Conservation (phyloP, 1,140 invertebrate genomes). For the Musca domestica region DNA sequence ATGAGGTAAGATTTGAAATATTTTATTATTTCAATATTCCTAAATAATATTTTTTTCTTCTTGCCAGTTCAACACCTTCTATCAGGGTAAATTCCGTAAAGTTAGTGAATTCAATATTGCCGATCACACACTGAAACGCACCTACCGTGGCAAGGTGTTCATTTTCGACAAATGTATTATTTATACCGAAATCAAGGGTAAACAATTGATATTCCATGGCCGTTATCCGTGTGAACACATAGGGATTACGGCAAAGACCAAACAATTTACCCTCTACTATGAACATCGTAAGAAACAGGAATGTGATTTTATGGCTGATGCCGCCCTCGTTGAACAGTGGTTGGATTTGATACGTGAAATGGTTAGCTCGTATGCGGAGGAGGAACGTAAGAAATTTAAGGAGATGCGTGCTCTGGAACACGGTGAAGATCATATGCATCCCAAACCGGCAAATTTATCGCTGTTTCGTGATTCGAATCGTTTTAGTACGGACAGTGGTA, state of each 20-base stretch:
- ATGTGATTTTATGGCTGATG: constrained; percentile 44
- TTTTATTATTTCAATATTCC: neutral
- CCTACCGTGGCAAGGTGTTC: constrained; percentile 47
- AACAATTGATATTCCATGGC: constrained; percentile 46
- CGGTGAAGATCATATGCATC: constrained; percentile 42
- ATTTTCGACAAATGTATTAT: constrained; percentile 53
- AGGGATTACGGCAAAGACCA: constrained; percentile 42
- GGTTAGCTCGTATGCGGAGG: constrained; percentile 44
- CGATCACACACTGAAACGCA: constrained; percentile 42
- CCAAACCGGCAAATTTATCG: constrained; percentile 44
- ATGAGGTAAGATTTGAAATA: constrained; percentile 37
- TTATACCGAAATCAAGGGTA: constrained; percentile 52
- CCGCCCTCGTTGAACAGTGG: constrained; percentile 37
- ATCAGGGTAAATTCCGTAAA: constrained; percentile 51
- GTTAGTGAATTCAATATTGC: constrained; percentile 45
- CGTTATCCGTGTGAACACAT: constrained; percentile 50
- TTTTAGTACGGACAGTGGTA: constrained; percentile 50
- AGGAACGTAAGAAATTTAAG: constrained; percentile 44
- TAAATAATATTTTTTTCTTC: neutral
- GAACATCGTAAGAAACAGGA: constrained; percentile 49
- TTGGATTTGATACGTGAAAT: constrained; percentile 47
- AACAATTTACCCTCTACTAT: constrained; percentile 47
- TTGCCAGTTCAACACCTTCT: constrained; percentile 47
- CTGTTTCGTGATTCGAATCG: constrained; percentile 50
- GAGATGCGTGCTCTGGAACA: constrained; percentile 38